phyloP scores from a whole-genome alignment of 1,140 invertebrate species.

The Eumaeus atala region DNA sequence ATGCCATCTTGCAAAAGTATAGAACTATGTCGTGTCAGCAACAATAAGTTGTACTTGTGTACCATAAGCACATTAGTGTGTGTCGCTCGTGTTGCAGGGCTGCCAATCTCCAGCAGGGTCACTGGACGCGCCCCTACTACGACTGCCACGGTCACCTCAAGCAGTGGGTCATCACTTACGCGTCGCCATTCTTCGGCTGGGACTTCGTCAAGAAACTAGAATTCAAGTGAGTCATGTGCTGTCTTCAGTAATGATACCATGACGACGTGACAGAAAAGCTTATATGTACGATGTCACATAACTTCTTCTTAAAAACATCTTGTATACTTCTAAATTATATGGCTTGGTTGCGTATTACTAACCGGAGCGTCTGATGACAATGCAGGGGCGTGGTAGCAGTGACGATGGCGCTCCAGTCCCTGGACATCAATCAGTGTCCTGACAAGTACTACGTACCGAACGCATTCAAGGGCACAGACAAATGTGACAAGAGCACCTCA shows the following conservation, averaged over 20 bases:
- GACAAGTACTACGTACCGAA: conserved; percentile 91
- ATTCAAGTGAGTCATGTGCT: conserved; percentile 88
- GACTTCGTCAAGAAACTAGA: conserved; percentile 93
- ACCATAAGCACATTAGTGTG: too few species aligned
- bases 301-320: too few species aligned
- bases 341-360: too few species aligned
- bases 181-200: conserved; percentile 97
- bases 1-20: too few species aligned
- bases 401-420: conserved; percentile 90
- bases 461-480: conserved; percentile 96
- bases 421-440: conserved; percentile 97
- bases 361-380: conserved; percentile 12
- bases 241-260: not conserved
- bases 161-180: conserved; percentile 97
- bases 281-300: too few species aligned
- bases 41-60: too few species aligned
- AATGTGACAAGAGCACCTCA: conserved; percentile 92
- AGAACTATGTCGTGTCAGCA: too few species aligned
- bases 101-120: conserved; percentile 89
- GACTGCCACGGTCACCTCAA: conserved; percentile 94
- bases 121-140: conserved; percentile 95
- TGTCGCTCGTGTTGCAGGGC: conserved; percentile 65
- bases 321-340: too few species aligned
- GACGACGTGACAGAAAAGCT: too few species aligned
- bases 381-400: conserved; percentile 95